Conservation (phyloP, 2,113 vertebrate genomes). For the Etheostoma cragini region DNA sequence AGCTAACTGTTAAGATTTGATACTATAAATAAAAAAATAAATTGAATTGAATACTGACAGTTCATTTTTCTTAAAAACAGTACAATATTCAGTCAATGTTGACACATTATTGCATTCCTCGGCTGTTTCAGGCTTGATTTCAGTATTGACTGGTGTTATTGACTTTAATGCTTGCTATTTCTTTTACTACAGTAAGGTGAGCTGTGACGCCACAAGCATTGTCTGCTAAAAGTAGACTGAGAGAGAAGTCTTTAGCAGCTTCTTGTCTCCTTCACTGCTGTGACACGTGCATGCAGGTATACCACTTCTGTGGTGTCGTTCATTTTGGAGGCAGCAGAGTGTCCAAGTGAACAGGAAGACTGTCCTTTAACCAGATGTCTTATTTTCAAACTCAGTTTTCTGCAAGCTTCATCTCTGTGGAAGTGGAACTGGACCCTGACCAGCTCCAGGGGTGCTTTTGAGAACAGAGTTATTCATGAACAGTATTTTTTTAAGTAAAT, state of each 20-base stretch:
- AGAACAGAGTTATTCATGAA: no score
- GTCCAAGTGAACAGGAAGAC: neutral
- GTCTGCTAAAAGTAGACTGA: neutral
- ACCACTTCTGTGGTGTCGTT: neutral
- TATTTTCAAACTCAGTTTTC: neutral
- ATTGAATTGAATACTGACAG: neutral
- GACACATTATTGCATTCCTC: slow-evolving; percentile 12
- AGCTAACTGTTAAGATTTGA: no score
- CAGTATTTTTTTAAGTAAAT: neutral
- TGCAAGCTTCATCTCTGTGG: neutral
- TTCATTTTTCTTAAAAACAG: neutral
- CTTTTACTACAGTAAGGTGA: neutral
- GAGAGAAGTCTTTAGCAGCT: neutral
- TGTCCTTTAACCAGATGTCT: neutral
- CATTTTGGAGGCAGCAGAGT: neutral
- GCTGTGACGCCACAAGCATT: neutral
- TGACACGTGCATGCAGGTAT: neutral
- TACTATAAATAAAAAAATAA: no score
- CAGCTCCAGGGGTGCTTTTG: neutral
- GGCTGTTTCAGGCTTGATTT: neutral
- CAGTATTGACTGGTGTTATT: slow-evolving; percentile 1
- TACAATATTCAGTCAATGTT: neutral
- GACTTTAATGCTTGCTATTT: neutral
- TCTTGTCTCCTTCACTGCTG: neutral
- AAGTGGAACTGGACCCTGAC: neutral